Evolutionary conservation across 2,797 vertebrate genomes (phyloP).

Genomic region (Anolis apletophallus): DNA sequence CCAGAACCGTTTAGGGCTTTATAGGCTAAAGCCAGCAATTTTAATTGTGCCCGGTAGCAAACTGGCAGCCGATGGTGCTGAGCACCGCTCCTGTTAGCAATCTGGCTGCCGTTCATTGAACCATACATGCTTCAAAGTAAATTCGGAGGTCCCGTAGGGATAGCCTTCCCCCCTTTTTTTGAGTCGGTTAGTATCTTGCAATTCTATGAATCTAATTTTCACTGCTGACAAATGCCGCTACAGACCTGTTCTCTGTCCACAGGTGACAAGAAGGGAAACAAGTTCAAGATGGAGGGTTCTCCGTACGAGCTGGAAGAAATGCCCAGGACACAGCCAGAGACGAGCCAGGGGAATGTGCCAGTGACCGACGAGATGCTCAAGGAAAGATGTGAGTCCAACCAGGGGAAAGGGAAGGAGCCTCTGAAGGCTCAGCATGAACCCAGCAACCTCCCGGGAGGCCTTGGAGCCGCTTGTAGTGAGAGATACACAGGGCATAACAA

Average conservation of each 20-base stretch:
- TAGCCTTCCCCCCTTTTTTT: no score
- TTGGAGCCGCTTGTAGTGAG: neutral
- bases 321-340: neutral
- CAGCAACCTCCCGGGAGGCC: neutral
- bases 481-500: neutral
- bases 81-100: no score
- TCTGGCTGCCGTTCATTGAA: no score
- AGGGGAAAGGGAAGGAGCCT: neutral
- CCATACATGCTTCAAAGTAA: no score
- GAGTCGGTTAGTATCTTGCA: no score
- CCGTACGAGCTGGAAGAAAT: neutral
- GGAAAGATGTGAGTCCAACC: neutral
- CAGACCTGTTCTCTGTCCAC: neutral
- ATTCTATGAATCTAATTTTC: no score
- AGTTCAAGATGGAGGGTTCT: neutral
- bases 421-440: neutral
- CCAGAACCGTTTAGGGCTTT: no score
- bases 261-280: neutral
- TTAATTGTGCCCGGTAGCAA: no score
- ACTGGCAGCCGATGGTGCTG: no score
- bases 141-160: no score
- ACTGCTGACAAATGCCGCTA: neutral
- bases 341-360: neutral
- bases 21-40: no score
- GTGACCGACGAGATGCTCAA: neutral